Evolutionary conservation across 1,140 invertebrate genomes (phyloP).

Genomic region (Trachelipus rathkii): DNA sequence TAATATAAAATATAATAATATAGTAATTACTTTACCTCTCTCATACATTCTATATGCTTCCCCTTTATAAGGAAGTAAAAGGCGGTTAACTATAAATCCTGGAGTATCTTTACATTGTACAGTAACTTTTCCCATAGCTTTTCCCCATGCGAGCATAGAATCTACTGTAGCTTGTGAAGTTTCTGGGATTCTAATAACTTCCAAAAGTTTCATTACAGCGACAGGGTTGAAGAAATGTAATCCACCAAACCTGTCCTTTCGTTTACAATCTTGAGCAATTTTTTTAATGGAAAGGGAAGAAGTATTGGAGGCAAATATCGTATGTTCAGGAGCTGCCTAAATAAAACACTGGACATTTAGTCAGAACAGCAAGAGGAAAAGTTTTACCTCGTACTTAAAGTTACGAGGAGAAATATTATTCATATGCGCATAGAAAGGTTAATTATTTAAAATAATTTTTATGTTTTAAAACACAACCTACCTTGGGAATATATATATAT

Average conservation of each 20-base stretch:
- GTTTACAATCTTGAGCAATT: slow-evolving; percentile 62
- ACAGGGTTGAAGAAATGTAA: slow-evolving; percentile 92
- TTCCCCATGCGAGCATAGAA: slow-evolving; percentile 68
- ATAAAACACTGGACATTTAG: slow-evolving; percentile 41
- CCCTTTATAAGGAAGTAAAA: slow-evolving; percentile 57
- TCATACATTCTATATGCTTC: too few species aligned
- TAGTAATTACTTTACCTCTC: too few species aligned
- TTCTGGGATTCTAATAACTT: slow-evolving; percentile 63
- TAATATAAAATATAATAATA: too few species aligned
- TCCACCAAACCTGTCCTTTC: slow-evolving; percentile 66
- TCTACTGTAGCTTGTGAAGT: slow-evolving; percentile 72
- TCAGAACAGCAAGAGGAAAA: slow-evolving; percentile 13
- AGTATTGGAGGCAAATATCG: slow-evolving; percentile 82
- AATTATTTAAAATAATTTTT: background rate
- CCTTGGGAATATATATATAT: too few species aligned
- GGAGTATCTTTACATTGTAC: slow-evolving; percentile 80
- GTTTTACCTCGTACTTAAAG: slow-evolving; percentile 23
- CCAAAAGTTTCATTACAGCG: slow-evolving; percentile 83
- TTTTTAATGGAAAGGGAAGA: slow-evolving; percentile 79
- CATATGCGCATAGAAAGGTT: background rate
- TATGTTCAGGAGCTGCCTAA: slow-evolving; percentile 60
- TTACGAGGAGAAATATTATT: slow-evolving; percentile 49
- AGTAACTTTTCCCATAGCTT: slow-evolving; percentile 70
- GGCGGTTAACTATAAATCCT: slow-evolving; percentile 78
- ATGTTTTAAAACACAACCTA: too few species aligned